A percentile compares a stretch with the other conserved stretches of the same genome.
Evolutionary conservation across 1,140 invertebrate genomes (phyloP).

Genomic region (Pachypeltis micranthus): DNA sequence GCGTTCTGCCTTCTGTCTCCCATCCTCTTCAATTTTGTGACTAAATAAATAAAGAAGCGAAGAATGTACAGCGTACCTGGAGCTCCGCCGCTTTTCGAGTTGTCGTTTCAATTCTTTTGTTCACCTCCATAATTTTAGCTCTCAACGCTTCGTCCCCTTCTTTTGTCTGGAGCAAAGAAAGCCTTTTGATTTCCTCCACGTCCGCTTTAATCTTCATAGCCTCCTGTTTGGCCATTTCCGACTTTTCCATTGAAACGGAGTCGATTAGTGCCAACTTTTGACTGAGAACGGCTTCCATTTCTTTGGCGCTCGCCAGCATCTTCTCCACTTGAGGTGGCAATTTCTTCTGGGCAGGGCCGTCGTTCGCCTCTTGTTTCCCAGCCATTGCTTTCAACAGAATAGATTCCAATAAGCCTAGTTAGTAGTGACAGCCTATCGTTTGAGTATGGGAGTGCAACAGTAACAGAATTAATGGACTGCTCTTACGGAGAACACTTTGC

Average conservation of each 20-base stretch:
- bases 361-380: too few relatives aligned
- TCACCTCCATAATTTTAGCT: background rate
- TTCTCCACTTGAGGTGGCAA: background rate
- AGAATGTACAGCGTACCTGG: background rate
- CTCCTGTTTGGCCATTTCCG: slow-evolving; percentile 1
- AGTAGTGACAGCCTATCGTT: too few relatives aligned
- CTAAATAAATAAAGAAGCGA: too few relatives aligned
- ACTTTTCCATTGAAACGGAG: background rate
- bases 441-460: too few relatives aligned
- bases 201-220: background rate
- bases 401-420: too few relatives aligned
- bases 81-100: background rate
- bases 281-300: background rate
- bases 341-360: too few relatives aligned
- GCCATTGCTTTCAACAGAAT: too few relatives aligned
- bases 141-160: background rate
- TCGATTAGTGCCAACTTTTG: background rate
- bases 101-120: background rate
- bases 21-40: too few relatives aligned
- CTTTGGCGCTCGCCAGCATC: background rate
- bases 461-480: too few relatives aligned
- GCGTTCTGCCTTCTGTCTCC: too few relatives aligned
- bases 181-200: background rate
- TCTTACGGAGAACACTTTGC: too few relatives aligned
- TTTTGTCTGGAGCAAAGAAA: background rate